Percentiles rank a stretch among this genome's conserved stretches.
phyloP scores from a whole-genome alignment of 30 jellyfish, hydroid and myxozoan species.

The Mastigias papua region DNA sequence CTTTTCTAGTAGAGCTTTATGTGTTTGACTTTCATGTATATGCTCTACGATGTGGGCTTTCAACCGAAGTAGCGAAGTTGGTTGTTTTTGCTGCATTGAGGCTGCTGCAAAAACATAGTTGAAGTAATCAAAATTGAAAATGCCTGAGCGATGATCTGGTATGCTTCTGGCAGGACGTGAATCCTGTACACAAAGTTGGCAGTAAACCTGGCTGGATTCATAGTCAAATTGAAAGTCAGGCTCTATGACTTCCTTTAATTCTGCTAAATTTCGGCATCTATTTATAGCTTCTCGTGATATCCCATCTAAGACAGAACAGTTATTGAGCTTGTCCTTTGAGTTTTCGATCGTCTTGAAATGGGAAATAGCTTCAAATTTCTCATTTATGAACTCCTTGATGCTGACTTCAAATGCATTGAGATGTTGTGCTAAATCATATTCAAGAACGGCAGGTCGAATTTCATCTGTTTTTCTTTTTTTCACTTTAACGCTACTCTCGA shows the following conservation, averaged over 20 bases:
- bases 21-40: conserved; percentile 48
- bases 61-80: conserved; percentile 30
- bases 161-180: conserved; percentile 13
- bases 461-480: neutral
- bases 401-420: no score
- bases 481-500: neutral
- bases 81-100: conserved; percentile 59
- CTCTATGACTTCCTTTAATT: no score
- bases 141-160: neutral
- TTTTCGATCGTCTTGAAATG: neutral
- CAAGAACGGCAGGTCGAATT: neutral
- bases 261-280: conserved; percentile 21
- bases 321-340: conserved; percentile 9
- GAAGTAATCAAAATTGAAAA: neutral
- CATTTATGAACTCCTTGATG: no score
- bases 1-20: conserved; percentile 21
- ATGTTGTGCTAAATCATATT: no score
- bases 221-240: no score
- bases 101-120: conserved; percentile 35
- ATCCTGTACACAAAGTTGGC: conserved; percentile 33
- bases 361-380: no score
- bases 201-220: conserved; percentile 21
- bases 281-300: conserved; percentile 29
- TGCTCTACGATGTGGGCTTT: conserved; percentile 61
- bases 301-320: neutral